A percentile compares a stretch with the other conserved stretches of the same genome.
Evolutionary conservation across 2,888 invertebrate species (phyloP).

Genomic region (Conops quadrifasciatus): DNA sequence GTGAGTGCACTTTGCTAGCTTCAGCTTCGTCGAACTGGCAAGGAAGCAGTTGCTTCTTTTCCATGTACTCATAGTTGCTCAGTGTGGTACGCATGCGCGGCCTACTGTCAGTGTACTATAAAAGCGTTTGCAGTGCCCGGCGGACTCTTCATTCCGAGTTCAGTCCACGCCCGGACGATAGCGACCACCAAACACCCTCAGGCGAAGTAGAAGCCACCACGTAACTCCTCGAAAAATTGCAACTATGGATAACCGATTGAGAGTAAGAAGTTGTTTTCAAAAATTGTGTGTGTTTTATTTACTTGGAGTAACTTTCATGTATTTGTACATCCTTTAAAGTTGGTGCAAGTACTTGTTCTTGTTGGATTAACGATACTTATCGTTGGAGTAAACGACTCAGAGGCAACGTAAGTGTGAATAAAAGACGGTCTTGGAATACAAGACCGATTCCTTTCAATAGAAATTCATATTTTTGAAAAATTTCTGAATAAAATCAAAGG

Average conservation of each 20-base stretch:
- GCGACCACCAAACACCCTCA: background rate
- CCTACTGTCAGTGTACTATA: slow-evolving; percentile 47
- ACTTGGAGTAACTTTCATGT: background rate
- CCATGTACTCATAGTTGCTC: slow-evolving; percentile 33
- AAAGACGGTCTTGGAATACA: too few species aligned
- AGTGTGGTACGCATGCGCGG: slow-evolving; percentile 29
- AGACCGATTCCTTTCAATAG: too few species aligned
- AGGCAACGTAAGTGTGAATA: slow-evolving; percentile 50
- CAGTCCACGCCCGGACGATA: slow-evolving; percentile 35
- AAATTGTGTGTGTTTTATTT: slow-evolving; percentile 4
- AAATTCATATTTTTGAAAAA: too few species aligned
- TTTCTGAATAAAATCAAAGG: too few species aligned
- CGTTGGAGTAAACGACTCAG: slow-evolving; percentile 50
- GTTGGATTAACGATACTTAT: slow-evolving; percentile 51
- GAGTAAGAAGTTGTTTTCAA: slow-evolving; percentile 44
- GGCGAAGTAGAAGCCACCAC: background rate
- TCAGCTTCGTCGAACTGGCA: background rate
- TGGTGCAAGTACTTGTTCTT: slow-evolving; percentile 51
- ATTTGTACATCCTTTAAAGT: slow-evolving; percentile 41
- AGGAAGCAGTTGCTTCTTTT: slow-evolving; percentile 25
- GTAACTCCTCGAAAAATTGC: background rate
- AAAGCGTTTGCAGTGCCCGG: slow-evolving; percentile 49
- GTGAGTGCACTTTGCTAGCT: slow-evolving; percentile 14
- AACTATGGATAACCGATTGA: slow-evolving; percentile 50
- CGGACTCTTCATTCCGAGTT: slow-evolving; percentile 50